Percentiles rank a stretch among this genome's conserved stretches.
phyloP scores from a whole-genome alignment of 2,797 vertebrate genomes.

The Sebastiscus tertius region DNA sequence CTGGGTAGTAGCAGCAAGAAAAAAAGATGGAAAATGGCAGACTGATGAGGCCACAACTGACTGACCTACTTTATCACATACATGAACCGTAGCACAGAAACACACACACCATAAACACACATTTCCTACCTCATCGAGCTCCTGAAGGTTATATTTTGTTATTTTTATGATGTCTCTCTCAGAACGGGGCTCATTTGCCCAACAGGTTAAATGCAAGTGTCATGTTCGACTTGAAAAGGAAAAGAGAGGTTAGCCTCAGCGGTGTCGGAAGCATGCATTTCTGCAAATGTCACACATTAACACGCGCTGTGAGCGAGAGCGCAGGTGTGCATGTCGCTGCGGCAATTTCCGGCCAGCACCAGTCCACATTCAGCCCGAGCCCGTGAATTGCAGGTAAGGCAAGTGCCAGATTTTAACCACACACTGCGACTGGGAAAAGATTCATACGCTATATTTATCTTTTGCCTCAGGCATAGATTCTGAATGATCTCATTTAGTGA shows the following conservation, averaged over 20 bases:
- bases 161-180: background rate
- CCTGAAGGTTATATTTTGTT: background rate
- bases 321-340: slow-evolving; percentile 5
- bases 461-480: slow-evolving; percentile 10
- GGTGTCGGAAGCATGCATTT: background rate
- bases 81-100: background rate
- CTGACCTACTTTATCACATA: slow-evolving; percentile 10
- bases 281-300: background rate
- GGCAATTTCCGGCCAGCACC: background rate
- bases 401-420: slow-evolving; percentile 32
- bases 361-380: background rate
- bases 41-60: background rate
- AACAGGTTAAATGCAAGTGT: background rate
- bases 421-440: slow-evolving; percentile 21
- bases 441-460: slow-evolving; percentile 34
- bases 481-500: slow-evolving; percentile 42
- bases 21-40: background rate
- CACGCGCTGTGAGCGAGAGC: background rate
- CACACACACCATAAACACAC: background rate
- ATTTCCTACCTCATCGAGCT: background rate
- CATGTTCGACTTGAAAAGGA: background rate
- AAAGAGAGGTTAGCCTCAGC: background rate
- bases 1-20: background rate
- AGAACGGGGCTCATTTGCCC: background rate
- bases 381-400: slow-evolving; percentile 17